These are phyloP conservation scores for Prunella fulvescens DNA, from an alignment of 2,113 vertebrate genomes.

Conservation along the genomic window DNA sequence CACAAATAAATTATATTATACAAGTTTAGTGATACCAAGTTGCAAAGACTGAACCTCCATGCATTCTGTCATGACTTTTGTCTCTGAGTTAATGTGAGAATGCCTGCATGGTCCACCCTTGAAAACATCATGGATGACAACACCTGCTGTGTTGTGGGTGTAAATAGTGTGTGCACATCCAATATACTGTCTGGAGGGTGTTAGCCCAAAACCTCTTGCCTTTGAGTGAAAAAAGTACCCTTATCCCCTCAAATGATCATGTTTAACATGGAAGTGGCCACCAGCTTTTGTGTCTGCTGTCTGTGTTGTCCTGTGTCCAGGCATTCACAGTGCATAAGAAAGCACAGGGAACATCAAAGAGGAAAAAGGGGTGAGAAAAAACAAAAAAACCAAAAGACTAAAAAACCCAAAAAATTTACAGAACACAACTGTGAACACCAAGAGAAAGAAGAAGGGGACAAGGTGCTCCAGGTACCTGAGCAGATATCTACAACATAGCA, in stretches of 20 bases:
- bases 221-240: background rate
- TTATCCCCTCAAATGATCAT: background rate
- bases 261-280: background rate
- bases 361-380: background rate
- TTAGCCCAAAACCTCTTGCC: background rate
- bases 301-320: background rate
- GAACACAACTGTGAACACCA: background rate
- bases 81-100: background rate
- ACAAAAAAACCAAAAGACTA: background rate
- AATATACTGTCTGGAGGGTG: rapidly evolving
- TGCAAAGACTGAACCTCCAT: background rate
- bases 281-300: background rate
- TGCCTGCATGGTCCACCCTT: background rate
- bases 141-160: background rate
- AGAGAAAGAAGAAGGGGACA: background rate
- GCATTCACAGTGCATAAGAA: background rate
- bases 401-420: rapidly evolving
- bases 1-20: background rate
- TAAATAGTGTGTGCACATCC: background rate
- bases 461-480: background rate
- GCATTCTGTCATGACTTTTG: background rate
- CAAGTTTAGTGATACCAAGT: background rate
- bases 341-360: background rate
- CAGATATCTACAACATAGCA: too few relatives aligned
- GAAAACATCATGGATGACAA: background rate